phyloP scores from a whole-genome alignment of 1,140 invertebrate species.

The Thereuonema tuberculata region DNA sequence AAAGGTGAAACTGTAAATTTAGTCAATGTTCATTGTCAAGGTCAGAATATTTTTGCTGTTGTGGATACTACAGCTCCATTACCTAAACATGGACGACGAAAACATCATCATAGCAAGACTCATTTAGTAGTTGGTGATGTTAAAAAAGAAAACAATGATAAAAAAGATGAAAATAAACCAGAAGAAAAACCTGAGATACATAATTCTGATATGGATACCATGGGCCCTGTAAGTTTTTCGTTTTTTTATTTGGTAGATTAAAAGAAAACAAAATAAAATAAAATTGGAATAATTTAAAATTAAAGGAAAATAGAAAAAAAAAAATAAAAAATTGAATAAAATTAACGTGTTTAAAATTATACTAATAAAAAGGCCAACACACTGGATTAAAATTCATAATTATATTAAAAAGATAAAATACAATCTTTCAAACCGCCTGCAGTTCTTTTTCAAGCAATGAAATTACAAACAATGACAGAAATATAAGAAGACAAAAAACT shows the following conservation, averaged over 20 bases:
- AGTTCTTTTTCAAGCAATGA: too few species aligned
- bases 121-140: conserved; percentile 22
- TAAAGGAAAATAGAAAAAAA: too few species aligned
- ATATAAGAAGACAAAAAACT: too few species aligned
- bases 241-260: not conserved
- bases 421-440: too few species aligned
- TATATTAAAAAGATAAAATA: too few species aligned
- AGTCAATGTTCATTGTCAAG: conserved; percentile 40
- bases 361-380: too few species aligned
- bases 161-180: not conserved
- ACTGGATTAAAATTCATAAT: too few species aligned
- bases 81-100: conserved; percentile 19
- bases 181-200: not conserved
- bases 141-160: conserved; percentile 19
- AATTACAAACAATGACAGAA: too few species aligned
- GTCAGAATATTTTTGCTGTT: conserved; percentile 43
- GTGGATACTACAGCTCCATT: conserved; percentile 49
- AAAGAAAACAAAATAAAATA: not conserved
- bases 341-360: too few species aligned
- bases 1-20: conserved; percentile 42
- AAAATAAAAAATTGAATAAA: too few species aligned
- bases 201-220: conserved; percentile 10
- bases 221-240: conserved; percentile 25
- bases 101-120: conserved; percentile 11
- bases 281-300: not conserved